A percentile compares a stretch with the other conserved stretches of the same genome.
Conservation (phyloP, 35 echinoderm and acorn worm genomes). For the Strongylocentrotus purpuratus region DNA sequence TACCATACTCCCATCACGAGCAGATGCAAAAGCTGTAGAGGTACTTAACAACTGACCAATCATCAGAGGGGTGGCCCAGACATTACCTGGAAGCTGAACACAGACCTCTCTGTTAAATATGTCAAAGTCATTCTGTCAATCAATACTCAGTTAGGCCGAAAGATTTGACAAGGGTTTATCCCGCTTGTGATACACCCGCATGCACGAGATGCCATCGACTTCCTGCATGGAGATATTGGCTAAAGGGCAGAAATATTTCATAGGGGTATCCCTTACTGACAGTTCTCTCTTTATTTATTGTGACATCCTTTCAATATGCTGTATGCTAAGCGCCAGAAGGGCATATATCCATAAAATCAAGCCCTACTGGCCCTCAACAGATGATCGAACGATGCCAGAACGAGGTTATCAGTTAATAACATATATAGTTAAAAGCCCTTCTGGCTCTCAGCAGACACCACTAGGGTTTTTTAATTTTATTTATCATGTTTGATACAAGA, state of each 20-base stretch:
- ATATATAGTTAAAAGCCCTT: no score
- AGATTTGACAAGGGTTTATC: neutral
- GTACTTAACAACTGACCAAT: neutral
- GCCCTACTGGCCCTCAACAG: no score
- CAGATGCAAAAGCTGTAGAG: neutral
- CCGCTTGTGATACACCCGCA: neutral
- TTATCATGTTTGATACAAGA: no score
- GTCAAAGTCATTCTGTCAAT: constrained; percentile 10
- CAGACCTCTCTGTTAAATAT: neutral
- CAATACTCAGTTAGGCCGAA: neutral
- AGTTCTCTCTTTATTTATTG: no score
- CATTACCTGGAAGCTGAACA: neutral
- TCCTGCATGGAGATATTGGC: neutral
- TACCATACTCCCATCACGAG: neutral
- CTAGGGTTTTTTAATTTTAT: no score
- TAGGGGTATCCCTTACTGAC: no score
- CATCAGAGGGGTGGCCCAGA: neutral
- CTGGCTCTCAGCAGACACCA: no score
- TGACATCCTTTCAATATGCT: no score
- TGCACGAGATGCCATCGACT: neutral
- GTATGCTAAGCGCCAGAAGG: no score
- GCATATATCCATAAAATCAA: no score
- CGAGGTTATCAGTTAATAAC: no score
- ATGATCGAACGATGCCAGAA: no score
- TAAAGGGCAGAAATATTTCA: neutral